These are phyloP conservation scores for Brachirus orientalis DNA, from an alignment of 2,113 vertebrate species.

Conservation along the genomic window DNA sequence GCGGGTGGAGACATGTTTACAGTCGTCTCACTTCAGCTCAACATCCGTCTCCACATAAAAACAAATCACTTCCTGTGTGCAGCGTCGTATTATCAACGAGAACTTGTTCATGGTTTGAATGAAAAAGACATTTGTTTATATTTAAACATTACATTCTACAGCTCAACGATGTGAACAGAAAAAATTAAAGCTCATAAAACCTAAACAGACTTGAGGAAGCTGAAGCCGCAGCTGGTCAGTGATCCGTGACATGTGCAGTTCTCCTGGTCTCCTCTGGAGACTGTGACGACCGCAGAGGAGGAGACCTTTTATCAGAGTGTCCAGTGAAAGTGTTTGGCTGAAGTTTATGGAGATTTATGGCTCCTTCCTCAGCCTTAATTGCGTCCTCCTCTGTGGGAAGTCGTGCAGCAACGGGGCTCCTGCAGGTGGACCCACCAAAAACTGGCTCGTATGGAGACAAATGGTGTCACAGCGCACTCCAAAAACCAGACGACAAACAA, in stretches of 20 bases:
- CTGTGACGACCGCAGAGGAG: constrained; percentile 41
- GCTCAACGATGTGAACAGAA: too few species aligned
- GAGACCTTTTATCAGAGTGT: constrained; percentile 70
- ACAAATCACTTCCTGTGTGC: too few species aligned
- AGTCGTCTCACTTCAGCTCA: too few species aligned
- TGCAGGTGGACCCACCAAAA: constrained; percentile 78
- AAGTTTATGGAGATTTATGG: constrained; percentile 88
- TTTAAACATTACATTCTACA: neutral
- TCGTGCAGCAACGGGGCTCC: constrained; percentile 68
- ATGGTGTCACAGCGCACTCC: constrained; percentile 70
- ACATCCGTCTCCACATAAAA: too few species aligned
- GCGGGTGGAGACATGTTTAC: too few species aligned
- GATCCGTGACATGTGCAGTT: neutral
- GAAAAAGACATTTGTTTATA: too few species aligned
- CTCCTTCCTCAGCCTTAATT: constrained; percentile 78
- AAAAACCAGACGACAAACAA: constrained; percentile 69
- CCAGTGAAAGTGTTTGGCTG: constrained; percentile 55
- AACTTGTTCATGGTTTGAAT: too few species aligned
- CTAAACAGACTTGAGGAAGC: too few species aligned
- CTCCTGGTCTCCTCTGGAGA: constrained; percentile 8
- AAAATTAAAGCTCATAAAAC: too few species aligned
- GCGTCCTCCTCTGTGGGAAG: constrained; percentile 81
- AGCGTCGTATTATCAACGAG: too few species aligned
- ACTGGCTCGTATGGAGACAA: constrained; percentile 80
- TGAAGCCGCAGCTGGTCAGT: neutral